Evolutionary conservation across 2,113 vertebrate species (phyloP), one percentile per base, ranked within the genome.

Genomic region (Python bivittatus): DNA sequence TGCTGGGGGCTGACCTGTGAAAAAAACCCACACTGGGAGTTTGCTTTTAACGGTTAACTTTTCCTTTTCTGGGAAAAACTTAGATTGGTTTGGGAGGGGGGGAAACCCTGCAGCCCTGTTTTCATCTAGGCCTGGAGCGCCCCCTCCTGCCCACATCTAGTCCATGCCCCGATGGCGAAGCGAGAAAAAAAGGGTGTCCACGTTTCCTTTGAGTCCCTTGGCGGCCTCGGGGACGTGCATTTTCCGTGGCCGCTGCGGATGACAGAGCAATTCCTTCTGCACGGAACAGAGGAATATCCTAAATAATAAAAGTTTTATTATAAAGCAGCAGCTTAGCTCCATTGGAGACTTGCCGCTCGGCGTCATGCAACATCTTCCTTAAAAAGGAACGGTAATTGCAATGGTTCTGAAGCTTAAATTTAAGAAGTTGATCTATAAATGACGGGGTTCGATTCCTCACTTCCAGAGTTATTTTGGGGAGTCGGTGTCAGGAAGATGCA

Each of bases 51-150:
- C 52, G 22, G 3, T 15, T 3, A 27, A 42, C 6, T 27, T 25
- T 48, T 60, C 22, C 2, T 27, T 60, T 57, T 5, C 56, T 44
- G n/a, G 8, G 68, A 38, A 79, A 38, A 79, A 33, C 27, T 25
- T n/a, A 13, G 4, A 86, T 10, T 25, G 10, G 9, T 25, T 8
- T 10, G 1, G 0, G 8, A 1, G 7, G 15, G 29, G 53, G 2
- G 15, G 29, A 1, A 54, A 20, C 1, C 29, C n/a, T 33, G 3
- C 29, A 57, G 20, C 17, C 0, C 0, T 13, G 11, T 17, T 60
- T 48, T 72, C 29, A 6, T 3, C 42, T 5, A 15, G 79, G 23
- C 44, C 44, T 86, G 57, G 83, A 23, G 44, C 20, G 15, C 90
- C 90, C 79, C 27, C 90, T 91, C 27, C 90, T 85, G 90, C n/a